Percentiles rank a stretch among this genome's conserved stretches.
Conservation (phyloP, 1,140 invertebrate species). For the Diabrotica virgifera region DNA sequence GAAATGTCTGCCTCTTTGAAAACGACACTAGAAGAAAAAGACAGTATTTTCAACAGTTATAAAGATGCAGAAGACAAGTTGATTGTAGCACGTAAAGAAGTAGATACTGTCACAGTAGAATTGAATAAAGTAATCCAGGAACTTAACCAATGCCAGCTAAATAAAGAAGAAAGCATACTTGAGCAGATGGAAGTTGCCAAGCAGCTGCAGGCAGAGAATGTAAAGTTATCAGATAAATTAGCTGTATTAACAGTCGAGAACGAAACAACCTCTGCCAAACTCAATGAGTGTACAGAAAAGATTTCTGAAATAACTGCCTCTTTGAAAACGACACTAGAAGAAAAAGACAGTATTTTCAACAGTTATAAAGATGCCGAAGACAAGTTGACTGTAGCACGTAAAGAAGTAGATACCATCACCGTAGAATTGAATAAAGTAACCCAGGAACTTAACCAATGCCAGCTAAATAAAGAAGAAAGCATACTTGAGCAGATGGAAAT, state of each 20-base stretch:
- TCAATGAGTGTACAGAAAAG: too few relatives aligned
- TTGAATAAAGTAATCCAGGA: conserved; percentile 2
- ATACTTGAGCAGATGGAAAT: too few relatives aligned
- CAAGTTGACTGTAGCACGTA: conserved; percentile 10
- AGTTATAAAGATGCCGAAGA: not conserved
- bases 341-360: not conserved
- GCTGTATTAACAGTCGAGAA: too few relatives aligned
- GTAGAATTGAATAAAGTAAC: conserved; percentile 9
- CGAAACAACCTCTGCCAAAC: too few relatives aligned
- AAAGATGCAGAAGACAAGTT: conserved; percentile 4
- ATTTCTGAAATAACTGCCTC: not conserved
- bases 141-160: not conserved
- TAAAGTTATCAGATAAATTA: too few relatives aligned
- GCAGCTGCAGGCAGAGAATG: too few relatives aligned
- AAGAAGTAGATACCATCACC: conserved; percentile 11
- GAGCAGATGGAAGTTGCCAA: too few relatives aligned
- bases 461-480: too few relatives aligned
- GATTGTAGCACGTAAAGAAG: conserved; percentile 9
- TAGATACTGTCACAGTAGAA: conserved; percentile 6
- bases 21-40: not conserved
- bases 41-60: not conserved
- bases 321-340: not conserved
- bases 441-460: not conserved
- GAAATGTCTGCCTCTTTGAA: not conserved
- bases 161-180: too few relatives aligned